Evolutionary conservation across 2,888 invertebrate genomes (phyloP).

Genomic region (Ornithoptera alexandrae): DNA sequence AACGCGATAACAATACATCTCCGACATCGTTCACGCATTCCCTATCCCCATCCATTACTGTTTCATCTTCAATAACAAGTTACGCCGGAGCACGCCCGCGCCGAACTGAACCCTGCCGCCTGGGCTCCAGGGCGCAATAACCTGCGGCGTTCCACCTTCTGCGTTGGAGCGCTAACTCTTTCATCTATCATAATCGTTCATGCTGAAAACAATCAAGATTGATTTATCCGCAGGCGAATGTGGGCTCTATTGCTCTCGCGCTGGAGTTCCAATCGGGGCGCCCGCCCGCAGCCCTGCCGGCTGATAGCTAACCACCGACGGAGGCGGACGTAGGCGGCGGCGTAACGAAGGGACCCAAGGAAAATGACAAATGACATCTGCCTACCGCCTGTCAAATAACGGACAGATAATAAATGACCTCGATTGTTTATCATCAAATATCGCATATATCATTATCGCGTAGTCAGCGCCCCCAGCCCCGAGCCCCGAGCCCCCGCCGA

Average conservation of each 20-base stretch:
- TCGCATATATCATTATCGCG: conserved; percentile 80
- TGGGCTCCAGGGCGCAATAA: conserved; percentile 49
- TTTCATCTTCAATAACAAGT: conserved; percentile 78
- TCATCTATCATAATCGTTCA: conserved; percentile 81
- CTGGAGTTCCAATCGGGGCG: conserved; percentile 46
- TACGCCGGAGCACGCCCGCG: conserved; percentile 51
- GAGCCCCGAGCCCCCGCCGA: conserved; percentile 54
- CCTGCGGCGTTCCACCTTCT: conserved; percentile 48
- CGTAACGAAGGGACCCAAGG: conserved; percentile 80
- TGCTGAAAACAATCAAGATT: conserved; percentile 81
- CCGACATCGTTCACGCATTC: conserved; percentile 78
- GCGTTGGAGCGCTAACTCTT: conserved; percentile 79
- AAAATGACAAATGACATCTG: conserved; percentile 85
- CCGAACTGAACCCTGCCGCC: conserved; percentile 51
- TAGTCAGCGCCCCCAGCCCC: conserved; percentile 63
- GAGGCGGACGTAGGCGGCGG: conserved; percentile 71
- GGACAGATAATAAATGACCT: conserved; percentile 84
- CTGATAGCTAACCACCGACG: conserved; percentile 74
- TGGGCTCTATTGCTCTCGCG: conserved; percentile 38
- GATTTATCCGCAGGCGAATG: conserved; percentile 52
- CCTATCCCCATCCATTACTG: conserved; percentile 78
- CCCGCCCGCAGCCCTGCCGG: conserved; percentile 53
- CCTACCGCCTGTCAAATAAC: conserved; percentile 84
- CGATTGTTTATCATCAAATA: conserved; percentile 82
- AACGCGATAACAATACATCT: conserved; percentile 77